These are phyloP conservation scores for Manis pentadactyla DNA, from an alignment of 2,797 vertebrate species.

Conservation along the genomic window DNA sequence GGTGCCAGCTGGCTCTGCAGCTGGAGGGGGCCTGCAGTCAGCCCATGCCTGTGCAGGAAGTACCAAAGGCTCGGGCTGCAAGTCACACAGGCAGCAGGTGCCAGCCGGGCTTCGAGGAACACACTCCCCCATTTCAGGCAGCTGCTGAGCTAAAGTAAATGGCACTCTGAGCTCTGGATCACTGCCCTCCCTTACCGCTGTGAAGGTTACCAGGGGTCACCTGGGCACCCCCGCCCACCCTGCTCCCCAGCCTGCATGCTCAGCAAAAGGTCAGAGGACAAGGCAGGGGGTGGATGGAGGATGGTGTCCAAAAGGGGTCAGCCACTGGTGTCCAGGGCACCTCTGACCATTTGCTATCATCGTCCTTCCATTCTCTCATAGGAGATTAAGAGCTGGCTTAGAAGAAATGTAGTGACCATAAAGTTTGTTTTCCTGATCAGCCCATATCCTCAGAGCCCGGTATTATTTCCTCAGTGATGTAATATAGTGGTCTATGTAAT, in stretches of 20 bases:
- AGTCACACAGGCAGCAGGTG: fast-evolving
- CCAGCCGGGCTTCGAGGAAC: fast-evolving
- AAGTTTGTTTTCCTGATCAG: not conserved
- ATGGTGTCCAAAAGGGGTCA: too few relatives aligned
- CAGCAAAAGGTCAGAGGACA: not conserved
- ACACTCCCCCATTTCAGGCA: too few relatives aligned
- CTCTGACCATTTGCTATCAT: not conserved
- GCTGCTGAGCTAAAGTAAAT: not conserved
- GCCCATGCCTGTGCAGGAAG: not conserved
- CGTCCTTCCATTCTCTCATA: not conserved
- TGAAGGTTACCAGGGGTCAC: not conserved
- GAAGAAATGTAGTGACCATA: too few relatives aligned
- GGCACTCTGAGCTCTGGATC: not conserved
- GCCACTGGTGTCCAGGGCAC: fast-evolving
- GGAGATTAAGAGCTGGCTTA: not conserved
- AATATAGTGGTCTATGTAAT: not conserved
- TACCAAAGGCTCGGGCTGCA: not conserved
- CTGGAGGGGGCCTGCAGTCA: not conserved
- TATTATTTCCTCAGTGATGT: not conserved
- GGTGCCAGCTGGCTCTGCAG: not conserved
- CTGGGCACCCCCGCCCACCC: not conserved
- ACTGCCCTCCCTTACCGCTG: not conserved
- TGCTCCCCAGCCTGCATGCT: not conserved
- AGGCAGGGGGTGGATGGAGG: not conserved
- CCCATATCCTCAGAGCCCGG: not conserved